Percentiles rank a stretch among this genome's conserved stretches.
These are phyloP conservation scores for Entomobrya proxima DNA, from an alignment of 2,888 invertebrate species.

Conservation along the genomic window DNA sequence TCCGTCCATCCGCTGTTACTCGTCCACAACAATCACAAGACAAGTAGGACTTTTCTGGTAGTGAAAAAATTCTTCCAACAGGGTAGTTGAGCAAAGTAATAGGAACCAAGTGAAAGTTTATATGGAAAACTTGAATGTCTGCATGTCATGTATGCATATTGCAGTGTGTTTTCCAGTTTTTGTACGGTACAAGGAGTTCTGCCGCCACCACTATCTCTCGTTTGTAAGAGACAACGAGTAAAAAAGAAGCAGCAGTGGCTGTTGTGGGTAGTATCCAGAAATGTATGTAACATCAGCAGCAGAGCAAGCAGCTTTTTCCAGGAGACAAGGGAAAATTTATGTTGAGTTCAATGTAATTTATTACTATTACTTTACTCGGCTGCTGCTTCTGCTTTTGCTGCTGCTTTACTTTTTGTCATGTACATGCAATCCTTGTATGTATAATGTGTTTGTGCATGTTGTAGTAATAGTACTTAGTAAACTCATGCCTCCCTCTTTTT, in stretches of 20 bases:
- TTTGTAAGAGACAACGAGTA: slow-evolving; percentile 35
- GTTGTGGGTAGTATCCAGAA: neutral
- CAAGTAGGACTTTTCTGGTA: slow-evolving; percentile 26
- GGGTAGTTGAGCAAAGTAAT: slow-evolving; percentile 41
- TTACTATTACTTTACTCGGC: slow-evolving; percentile 72
- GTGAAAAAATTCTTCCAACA: slow-evolving; percentile 30
- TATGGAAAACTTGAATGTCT: slow-evolving; percentile 19
- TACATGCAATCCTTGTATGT: slow-evolving; percentile 42
- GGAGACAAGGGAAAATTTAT: slow-evolving; percentile 72
- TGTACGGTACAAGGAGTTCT: slow-evolving; percentile 20
- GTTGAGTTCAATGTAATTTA: slow-evolving; percentile 74
- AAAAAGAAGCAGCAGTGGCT: slow-evolving; percentile 17
- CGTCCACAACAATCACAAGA: slow-evolving; percentile 59
- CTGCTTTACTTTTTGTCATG: slow-evolving; percentile 64
- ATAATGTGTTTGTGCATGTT: neutral
- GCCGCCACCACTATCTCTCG: slow-evolving; percentile 25
- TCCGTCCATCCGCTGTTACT: slow-evolving; percentile 53
- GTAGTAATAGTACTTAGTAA: neutral
- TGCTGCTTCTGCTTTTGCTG: slow-evolving; percentile 64
- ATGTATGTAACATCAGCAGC: slow-evolving; percentile 40
- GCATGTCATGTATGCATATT: neutral
- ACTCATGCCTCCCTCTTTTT: neutral
- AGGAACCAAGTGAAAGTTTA: slow-evolving; percentile 50
- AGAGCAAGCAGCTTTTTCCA: slow-evolving; percentile 63
- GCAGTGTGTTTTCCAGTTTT: slow-evolving; percentile 15